Evolutionary conservation across 2,113 vertebrate genomes (phyloP).

Genomic region (Toxostoma redivivum): DNA sequence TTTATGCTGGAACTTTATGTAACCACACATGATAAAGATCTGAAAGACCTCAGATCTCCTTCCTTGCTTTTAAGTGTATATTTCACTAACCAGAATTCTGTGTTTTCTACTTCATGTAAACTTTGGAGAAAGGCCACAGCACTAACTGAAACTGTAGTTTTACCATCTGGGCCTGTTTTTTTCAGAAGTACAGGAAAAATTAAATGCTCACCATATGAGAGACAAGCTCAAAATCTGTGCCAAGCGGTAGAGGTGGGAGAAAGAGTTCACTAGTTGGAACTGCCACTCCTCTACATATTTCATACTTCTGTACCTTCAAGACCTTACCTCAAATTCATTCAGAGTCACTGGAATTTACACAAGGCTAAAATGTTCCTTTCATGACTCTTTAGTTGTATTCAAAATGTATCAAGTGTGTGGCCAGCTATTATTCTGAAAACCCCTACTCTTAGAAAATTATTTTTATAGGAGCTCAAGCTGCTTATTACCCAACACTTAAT

Average conservation of each 20-base stretch:
- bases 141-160: background rate
- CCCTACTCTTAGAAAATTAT: background rate
- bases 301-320: background rate
- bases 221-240: background rate
- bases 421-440: background rate
- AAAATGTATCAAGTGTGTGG: background rate
- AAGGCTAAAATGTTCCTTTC: background rate
- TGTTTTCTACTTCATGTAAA: background rate
- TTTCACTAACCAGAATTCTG: background rate
- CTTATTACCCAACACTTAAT: background rate
- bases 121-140: background rate
- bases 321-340: background rate
- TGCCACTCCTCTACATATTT: background rate
- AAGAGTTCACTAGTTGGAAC: background rate
- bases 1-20: background rate
- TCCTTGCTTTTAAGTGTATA: background rate
- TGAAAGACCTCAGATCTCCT: background rate
- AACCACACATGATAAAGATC: background rate
- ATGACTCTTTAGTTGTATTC: background rate
- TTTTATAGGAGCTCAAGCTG: background rate
- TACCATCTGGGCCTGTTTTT: background rate
- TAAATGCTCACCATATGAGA: background rate
- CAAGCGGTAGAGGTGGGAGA: background rate
- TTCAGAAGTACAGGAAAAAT: background rate
- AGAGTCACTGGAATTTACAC: background rate